Conservation (phyloP, 2,113 vertebrate species). For the Actinemys pallida region DNA sequence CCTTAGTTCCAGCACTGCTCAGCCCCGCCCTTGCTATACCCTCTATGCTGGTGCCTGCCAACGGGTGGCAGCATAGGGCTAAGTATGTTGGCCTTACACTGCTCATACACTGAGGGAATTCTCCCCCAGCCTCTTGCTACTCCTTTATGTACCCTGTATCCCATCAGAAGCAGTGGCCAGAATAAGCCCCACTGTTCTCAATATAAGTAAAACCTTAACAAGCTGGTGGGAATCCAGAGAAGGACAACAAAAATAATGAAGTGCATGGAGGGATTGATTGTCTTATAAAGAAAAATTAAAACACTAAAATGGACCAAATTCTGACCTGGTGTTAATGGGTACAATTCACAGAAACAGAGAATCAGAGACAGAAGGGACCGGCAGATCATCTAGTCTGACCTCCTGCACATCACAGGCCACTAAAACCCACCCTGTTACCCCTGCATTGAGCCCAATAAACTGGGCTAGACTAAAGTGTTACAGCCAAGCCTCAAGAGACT, state of each 20-base stretch:
- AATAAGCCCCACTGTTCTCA: background rate
- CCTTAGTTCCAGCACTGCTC: too few species aligned
- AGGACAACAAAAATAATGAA: background rate
- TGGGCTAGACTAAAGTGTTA: background rate
- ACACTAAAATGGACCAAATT: background rate
- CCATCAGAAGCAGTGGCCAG: background rate
- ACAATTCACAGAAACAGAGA: background rate
- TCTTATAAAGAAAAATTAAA: constrained; percentile 7
- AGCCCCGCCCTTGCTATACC: background rate
- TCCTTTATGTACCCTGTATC: background rate
- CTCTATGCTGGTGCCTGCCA: background rate
- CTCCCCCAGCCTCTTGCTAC: background rate
- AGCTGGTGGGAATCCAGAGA: background rate
- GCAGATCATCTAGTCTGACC: background rate
- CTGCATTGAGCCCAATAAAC: background rate
- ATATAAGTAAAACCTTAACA: background rate
- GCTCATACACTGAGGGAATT: background rate
- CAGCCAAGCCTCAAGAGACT: background rate
- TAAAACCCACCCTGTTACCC: background rate
- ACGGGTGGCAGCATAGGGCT: background rate
- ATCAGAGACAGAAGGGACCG: background rate
- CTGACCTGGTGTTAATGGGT: background rate
- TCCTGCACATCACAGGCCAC: background rate
- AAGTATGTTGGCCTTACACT: background rate
- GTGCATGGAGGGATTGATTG: background rate